phyloP scores from a whole-genome alignment of 2,113 vertebrate species.

The Heteronetta atricapilla region DNA sequence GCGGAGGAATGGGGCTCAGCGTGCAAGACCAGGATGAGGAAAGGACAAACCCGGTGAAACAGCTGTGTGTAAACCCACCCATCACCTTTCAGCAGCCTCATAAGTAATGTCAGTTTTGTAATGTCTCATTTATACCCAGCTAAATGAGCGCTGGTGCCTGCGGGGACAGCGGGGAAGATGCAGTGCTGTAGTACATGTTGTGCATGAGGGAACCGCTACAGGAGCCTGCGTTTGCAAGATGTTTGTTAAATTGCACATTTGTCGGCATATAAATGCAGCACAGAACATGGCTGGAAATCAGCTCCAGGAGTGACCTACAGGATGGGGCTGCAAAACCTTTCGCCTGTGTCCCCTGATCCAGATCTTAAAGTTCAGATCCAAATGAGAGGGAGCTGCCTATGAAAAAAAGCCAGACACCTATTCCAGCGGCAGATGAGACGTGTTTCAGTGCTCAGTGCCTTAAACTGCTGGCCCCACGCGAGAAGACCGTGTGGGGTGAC shows the following conservation, averaged over 20 bases:
- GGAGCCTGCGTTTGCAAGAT: not conserved
- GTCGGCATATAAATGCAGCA: not conserved
- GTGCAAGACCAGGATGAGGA: not conserved
- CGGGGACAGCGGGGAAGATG: rapidly evolving
- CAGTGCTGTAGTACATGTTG: not conserved
- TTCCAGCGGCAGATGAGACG: too few species aligned
- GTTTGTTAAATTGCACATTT: not conserved
- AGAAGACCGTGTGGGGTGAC: not conserved
- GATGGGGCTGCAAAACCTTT: not conserved
- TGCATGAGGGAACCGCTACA: not conserved
- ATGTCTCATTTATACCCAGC: not conserved
- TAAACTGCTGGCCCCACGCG: not conserved
- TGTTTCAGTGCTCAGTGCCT: not conserved
- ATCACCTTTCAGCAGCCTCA: not conserved
- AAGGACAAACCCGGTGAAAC: not conserved
- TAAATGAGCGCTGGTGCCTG: not conserved
- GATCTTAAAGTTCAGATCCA: not conserved
- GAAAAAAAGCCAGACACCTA: not conserved
- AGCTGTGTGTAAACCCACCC: not conserved
- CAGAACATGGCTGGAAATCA: not conserved
- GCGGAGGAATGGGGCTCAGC: not conserved
- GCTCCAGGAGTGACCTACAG: not conserved
- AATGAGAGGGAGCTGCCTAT: not conserved
- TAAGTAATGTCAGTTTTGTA: not conserved
- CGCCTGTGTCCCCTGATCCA: not conserved